Base-by-base conservation (phyloP, 23 tunicate genomes). In the Aplidium turbinatum region DNA sequence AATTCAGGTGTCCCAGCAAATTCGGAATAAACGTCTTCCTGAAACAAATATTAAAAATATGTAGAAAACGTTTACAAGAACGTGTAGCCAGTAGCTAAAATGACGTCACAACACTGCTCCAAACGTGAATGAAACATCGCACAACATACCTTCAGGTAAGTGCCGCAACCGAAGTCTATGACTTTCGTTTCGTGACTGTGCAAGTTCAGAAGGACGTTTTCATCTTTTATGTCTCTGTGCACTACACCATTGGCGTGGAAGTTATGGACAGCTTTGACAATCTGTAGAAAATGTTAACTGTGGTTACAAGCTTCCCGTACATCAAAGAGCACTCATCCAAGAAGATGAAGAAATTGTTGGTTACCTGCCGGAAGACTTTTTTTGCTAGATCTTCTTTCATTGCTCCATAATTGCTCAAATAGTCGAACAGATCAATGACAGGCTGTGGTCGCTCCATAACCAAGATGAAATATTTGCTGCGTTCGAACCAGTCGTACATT, bases 1-100 rank as follows among this genome's bases (percentile, higher is more conserved):
- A 93, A 93, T 63, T 93, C 98, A 0, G 98, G 99, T 3, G 99
- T 94, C 33, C 99, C 99, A 52, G 99, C 99, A 53, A 94, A 94
- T 61, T 94, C 99, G 16, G 91, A 82, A 76, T 82, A 94, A 1
- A 82, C 76, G n/a, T 80, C 76, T 13, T 77, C 70, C 99, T 94
- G 50, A 35, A 65, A 65, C n/a, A n/a, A n/a, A n/a, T n/a, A n/a
- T n/a, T n/a, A n/a, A n/a, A n/a, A n/a, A n/a, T n/a, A n/a, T n/a
- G n/a, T n/a, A n/a, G n/a, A n/a, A n/a, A n/a, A n/a, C n/a, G n/a
- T n/a, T n/a, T n/a, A n/a, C n/a, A n/a, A n/a, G n/a, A n/a, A n/a
- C n/a, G n/a, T n/a, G n/a, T n/a, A n/a, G n/a, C n/a, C n/a, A n/a
- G n/a, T n/a, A n/a, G n/a, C n/a, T n/a, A n/a, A n/a, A n/a, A n/a